Base-by-base conservation (phyloP, 2,113 vertebrate species). In the Trinectes maculatus region DNA sequence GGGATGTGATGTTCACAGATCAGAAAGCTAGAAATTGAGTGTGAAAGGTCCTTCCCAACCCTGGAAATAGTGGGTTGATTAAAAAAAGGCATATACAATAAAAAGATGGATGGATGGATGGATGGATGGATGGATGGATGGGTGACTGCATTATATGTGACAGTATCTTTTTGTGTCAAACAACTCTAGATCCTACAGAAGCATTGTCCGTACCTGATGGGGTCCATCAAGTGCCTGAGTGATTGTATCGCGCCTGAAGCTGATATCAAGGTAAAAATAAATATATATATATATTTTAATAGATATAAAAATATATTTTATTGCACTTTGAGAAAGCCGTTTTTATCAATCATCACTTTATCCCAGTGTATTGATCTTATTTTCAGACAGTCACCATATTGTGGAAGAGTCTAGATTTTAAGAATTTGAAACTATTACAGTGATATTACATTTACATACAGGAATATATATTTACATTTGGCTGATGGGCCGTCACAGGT, bases 171-270 rank as follows among this genome's bases (percentile, higher is more conserved):
- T n/a, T 53, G 21, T 47, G 53, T 58, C 34, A 31, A 29, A 4
- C 58, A 44, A 64, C 70, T 77, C 3, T 67, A 98, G 96, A 89
- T 94, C 63, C 93, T 98, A 80, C 87, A 89, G 3, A 90, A 88
- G 58, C 96, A 91, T 70, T 97, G 96, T 18, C 95, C 96, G 0
- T 98, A 93, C 72, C 86, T 99, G 42, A 91, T 95, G 91, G 92
- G 92, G 2, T 94, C 96, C 66, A 94, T 98, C 0, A 82, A 93
- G 57, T 78, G 84, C 48, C 88, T 98, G 71, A 91, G 86, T 36
- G 93, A 95, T 3, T 74, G 85, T n/a, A 84, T 95, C 48, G 87
- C 86, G 11, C 87, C 94, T 0, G 95, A 97, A 46, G 91, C 91
- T 0, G 95, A 98, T 74, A 97, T 95, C 72, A 94, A 96, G 97